Evolutionary conservation across 2,888 invertebrate genomes (phyloP).

Genomic region (Synergus itoensis): DNA sequence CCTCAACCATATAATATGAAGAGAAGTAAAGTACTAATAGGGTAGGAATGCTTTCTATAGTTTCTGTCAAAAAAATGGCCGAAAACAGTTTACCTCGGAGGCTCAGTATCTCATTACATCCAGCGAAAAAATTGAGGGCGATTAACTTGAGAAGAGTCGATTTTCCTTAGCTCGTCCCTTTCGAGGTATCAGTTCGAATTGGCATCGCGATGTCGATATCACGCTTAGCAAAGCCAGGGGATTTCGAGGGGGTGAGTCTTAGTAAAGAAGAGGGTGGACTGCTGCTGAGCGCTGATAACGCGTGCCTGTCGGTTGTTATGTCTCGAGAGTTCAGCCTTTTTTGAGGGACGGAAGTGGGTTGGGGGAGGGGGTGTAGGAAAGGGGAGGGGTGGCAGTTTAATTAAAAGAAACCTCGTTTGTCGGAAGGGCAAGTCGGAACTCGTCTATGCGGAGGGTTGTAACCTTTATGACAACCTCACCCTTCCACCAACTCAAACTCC

Average conservation of each 20-base stretch:
- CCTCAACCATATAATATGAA: neutral
- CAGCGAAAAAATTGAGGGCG: slow-evolving; percentile 38
- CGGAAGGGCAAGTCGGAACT: slow-evolving; percentile 61
- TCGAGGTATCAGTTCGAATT: slow-evolving; percentile 57
- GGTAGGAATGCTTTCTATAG: neutral
- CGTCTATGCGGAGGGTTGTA: slow-evolving; percentile 58
- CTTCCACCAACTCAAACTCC: slow-evolving; percentile 53
- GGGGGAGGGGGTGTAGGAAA: slow-evolving; percentile 42
- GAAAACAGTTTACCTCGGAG: slow-evolving; percentile 28
- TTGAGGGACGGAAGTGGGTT: slow-evolving; percentile 54
- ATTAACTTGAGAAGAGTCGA: slow-evolving; percentile 49
- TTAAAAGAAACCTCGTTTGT: slow-evolving; percentile 75
- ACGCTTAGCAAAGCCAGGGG: slow-evolving; percentile 60
- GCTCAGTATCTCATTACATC: slow-evolving; percentile 36
- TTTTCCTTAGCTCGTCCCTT: slow-evolving; percentile 60
- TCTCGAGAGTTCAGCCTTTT: slow-evolving; percentile 67
- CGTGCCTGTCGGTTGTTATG: slow-evolving; percentile 73
- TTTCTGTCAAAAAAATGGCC: neutral
- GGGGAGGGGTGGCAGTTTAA: slow-evolving; percentile 70
- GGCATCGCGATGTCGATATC: slow-evolving; percentile 63
- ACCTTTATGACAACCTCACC: slow-evolving; percentile 64
- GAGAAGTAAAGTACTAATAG: neutral
- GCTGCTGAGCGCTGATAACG: slow-evolving; percentile 75
- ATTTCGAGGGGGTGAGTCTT: slow-evolving; percentile 51
- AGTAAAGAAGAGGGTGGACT: slow-evolving; percentile 55